Percentiles rank a stretch among this genome's conserved stretches.
phyloP scores from a whole-genome alignment of 2,888 invertebrate genomes.

The Aethes cnicana region DNA sequence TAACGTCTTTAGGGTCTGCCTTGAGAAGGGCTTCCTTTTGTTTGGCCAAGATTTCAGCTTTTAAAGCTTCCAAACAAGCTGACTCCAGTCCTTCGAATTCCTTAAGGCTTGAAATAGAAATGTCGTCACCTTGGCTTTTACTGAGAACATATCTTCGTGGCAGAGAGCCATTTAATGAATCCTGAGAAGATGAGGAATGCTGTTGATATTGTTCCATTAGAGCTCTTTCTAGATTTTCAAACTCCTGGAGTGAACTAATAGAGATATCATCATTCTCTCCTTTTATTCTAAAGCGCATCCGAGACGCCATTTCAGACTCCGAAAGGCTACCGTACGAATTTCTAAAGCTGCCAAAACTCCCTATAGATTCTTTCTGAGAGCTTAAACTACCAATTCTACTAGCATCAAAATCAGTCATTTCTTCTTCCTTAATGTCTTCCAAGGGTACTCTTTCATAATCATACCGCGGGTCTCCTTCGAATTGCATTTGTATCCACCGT shows the following conservation, averaged over 20 bases:
- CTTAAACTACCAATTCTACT: constrained; percentile 89
- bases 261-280: constrained; percentile 96
- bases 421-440: constrained; percentile 96
- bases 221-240: constrained; percentile 94
- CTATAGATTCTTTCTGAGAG: constrained; percentile 90
- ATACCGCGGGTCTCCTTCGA: constrained; percentile 88
- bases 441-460: constrained; percentile 92
- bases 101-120: constrained; percentile 92
- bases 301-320: constrained; percentile 92
- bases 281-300: constrained; percentile 91
- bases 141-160: constrained; percentile 87
- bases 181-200: constrained; percentile 90
- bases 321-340: constrained; percentile 96
- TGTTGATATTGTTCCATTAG: constrained; percentile 90
- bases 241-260: constrained; percentile 95
- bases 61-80: constrained; percentile 92
- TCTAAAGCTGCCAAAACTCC: constrained; percentile 90
- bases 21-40: constrained; percentile 91
- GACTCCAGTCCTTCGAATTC: constrained; percentile 96
- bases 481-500: constrained; percentile 95
- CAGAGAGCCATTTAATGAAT: constrained; percentile 92
- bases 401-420: constrained; percentile 92
- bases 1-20: constrained; percentile 80
- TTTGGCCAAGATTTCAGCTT: constrained; percentile 91
- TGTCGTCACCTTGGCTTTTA: constrained; percentile 91